Evolutionary conservation across 2,797 vertebrate species (phyloP).

Genomic region (Peromyscus eremicus): DNA sequence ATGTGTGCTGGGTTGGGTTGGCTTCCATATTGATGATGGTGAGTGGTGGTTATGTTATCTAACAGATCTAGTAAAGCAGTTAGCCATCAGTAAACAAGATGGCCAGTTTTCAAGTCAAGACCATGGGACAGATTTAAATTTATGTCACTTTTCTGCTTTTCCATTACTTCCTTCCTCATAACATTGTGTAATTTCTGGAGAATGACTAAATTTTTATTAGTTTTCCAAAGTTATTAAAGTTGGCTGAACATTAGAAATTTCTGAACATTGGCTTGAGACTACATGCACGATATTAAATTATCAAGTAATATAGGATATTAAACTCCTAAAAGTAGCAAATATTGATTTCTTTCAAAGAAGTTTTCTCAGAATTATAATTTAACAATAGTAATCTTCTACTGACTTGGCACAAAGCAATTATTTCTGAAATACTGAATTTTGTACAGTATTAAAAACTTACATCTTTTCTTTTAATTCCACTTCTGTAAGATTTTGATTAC

Average conservation of each 20-base stretch:
- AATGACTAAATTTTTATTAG: not conserved
- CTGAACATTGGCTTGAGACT: not conserved
- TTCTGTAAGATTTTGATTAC: not conserved
- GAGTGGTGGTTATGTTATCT: not conserved
- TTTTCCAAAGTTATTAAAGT: constrained; percentile 14
- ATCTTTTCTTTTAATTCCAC: not conserved
- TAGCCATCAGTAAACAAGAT: not conserved
- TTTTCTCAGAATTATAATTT: constrained; percentile 58
- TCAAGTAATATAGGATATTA: not conserved
- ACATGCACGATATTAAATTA: not conserved
- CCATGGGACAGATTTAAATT: not conserved
- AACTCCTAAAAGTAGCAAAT: constrained; percentile 14
- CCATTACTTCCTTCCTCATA: not conserved
- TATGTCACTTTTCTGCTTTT: not conserved
- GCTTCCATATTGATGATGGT: not conserved
- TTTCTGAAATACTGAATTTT: constrained; percentile 19
- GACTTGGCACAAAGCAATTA: not conserved
- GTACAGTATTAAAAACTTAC: not conserved
- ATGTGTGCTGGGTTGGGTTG: not conserved
- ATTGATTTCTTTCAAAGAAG: not conserved
- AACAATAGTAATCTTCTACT: not conserved
- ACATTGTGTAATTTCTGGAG: not conserved
- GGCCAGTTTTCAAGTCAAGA: not conserved
- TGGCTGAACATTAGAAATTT: constrained; percentile 7
- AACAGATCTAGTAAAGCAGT: not conserved